Base-by-base conservation (phyloP, 2,888 invertebrate genomes). In the Habroteleia sp. region DNA sequence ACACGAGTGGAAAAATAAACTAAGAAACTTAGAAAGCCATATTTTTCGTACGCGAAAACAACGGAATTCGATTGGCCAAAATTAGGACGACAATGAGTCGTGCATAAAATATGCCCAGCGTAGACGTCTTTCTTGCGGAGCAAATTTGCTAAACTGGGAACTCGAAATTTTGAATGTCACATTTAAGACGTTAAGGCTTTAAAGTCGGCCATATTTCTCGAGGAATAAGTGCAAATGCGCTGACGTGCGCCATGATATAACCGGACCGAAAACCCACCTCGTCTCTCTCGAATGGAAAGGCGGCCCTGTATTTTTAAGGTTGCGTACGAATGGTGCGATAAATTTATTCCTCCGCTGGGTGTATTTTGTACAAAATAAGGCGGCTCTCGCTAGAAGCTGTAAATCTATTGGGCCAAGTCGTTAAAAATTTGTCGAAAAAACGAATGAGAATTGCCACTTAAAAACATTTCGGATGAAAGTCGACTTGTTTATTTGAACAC, bases 291-390 rank as follows among this genome's bases (percentile, higher is more conserved):
- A 63, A 68, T 58, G 46, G 63, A 48, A 56, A 56, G 69, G 48
- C 58, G 39, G 48, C 48, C 69, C 58, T 63, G 69, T 74, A 74
- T 74, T 74, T 74, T 74, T 69, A 74, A 74, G 63, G 42, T 10
- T 27, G 29, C 23, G 52, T 52, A 63, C 63, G 50, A 68, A 44
- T 11, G 25, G 46, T 8, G 56, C 74, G 74, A 74, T 74, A 74
- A 69, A 74, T 74, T 74, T 58, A 74, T 58, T 50, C 63, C 63
- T 60, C 62, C 74, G 37, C 37, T 63, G 56, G 63, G 69, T 69
- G 62, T 63, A 58, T 74, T 74, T 74, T 69, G 74, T 69, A 60
- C 69, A 52, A 69, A 60, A 69, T 69, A 60, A 69, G 69, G 50
- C 68, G 42, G 50, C 48, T 41, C 50, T 27, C 60, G 50, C 14